A percentile compares a stretch with the other conserved stretches of the same genome.
phyloP scores from a whole-genome alignment of 2,888 invertebrate species.

The Argyra leucocephala region DNA sequence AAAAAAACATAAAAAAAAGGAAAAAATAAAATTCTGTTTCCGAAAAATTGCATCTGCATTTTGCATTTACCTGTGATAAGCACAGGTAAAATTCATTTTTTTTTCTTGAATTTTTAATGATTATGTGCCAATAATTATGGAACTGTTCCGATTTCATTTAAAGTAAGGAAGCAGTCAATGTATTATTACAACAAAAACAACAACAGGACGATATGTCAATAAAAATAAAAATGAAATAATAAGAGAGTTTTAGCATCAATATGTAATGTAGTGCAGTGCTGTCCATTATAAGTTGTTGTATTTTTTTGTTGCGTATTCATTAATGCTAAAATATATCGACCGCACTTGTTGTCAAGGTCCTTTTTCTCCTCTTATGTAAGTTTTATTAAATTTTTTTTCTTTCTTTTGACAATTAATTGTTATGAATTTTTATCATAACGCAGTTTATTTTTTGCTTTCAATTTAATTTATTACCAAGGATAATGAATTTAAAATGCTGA shows the following conservation, averaged over 20 bases:
- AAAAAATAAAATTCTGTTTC: background rate
- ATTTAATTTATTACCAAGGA: background rate
- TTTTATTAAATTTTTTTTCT: no score
- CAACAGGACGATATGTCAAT: background rate
- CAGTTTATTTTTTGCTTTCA: background rate
- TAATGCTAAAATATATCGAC: background rate
- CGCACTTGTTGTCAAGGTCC: background rate
- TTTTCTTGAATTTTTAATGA: background rate
- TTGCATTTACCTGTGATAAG: background rate
- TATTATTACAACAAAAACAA: no score
- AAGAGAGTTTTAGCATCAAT: no score
- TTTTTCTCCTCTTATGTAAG: background rate
- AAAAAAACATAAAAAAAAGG: background rate
- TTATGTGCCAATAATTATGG: constrained; percentile 3
- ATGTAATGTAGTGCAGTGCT: no score
- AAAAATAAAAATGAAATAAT: background rate
- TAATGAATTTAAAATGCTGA: background rate
- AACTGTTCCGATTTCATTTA: background rate
- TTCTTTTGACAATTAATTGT: background rate
- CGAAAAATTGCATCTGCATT: constrained; percentile 2
- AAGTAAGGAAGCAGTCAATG: background rate
- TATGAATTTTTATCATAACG: background rate
- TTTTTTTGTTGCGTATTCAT: no score
- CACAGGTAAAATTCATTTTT: background rate
- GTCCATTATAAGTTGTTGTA: no score